Conservation (phyloP, 2,888 invertebrate species). For the Agonum fuliginosum region DNA sequence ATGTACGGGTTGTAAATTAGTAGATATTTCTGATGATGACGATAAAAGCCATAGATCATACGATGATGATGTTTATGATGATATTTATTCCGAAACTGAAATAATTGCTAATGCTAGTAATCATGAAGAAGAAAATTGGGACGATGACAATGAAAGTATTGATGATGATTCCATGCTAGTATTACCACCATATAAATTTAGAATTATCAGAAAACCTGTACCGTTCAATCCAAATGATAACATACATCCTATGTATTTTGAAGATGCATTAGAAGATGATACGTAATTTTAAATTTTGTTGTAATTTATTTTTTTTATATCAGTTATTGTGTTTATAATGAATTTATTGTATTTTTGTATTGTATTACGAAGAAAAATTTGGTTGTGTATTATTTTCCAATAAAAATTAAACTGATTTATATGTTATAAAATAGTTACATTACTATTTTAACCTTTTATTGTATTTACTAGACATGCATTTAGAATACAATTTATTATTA, state of each 20-base stretch:
- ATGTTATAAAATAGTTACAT: background rate
- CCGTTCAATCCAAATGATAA: constrained; percentile 25
- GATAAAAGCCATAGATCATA: background rate
- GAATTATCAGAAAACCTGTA: background rate
- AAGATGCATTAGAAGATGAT: constrained; percentile 42
- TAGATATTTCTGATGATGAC: background rate
- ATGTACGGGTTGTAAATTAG: constrained; percentile 26
- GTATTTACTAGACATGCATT: constrained; percentile 24
- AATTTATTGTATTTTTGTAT: background rate
- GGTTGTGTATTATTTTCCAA: background rate
- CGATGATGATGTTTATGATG: background rate
- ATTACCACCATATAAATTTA: constrained; percentile 37
- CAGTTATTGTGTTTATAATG: background rate
- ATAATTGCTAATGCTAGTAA: background rate
- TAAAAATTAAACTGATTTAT: background rate
- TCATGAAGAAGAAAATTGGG: constrained; percentile 50
- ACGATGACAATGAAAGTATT: constrained; percentile 11
- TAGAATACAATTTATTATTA: constrained; percentile 31
- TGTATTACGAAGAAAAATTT: too few species aligned
- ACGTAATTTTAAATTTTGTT: constrained; percentile 29
- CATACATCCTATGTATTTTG: constrained; percentile 42
- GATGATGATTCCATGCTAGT: constrained; percentile 39
- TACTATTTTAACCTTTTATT: constrained; percentile 16
- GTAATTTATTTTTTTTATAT: background rate
- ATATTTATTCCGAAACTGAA: background rate